These are phyloP conservation scores for Sycobia sp. DNA, from an alignment of 1,140 invertebrate species.

Conservation along the genomic window DNA sequence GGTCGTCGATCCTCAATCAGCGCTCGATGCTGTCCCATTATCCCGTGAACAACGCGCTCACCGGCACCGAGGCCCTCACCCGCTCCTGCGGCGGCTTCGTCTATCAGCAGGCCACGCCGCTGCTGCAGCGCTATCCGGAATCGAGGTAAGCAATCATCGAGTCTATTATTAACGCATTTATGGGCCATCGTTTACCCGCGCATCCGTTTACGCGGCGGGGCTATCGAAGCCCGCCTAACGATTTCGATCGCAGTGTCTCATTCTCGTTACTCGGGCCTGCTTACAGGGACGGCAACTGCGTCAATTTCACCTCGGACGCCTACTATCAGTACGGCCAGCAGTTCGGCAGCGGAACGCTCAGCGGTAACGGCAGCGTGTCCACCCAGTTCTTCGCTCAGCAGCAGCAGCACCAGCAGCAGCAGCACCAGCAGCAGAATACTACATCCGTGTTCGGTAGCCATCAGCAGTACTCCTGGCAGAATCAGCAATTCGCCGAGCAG, in stretches of 20 bases:
- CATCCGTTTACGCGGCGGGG: not conserved
- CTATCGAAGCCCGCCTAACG: no score
- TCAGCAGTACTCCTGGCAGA: no score
- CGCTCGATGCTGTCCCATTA: not conserved
- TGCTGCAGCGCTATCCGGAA: not conserved
- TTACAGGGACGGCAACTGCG: no score
- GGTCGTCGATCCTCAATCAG: constrained; percentile 8
- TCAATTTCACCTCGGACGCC: no score
- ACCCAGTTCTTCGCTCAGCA: not conserved
- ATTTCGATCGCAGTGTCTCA: no score
- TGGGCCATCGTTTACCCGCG: no score
- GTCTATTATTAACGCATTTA: no score
- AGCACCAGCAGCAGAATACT: not conserved
- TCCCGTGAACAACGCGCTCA: not conserved
- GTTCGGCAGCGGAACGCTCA: not conserved
- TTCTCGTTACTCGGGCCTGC: no score
- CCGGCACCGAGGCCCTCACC: not conserved
- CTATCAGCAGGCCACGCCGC: not conserved
- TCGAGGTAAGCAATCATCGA: no score
- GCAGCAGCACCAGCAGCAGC: not conserved
- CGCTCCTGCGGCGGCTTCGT: not conserved
- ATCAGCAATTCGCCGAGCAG: not conserved
- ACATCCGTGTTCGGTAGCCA: no score
- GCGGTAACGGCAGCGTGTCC: not conserved
- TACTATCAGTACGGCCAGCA: no score